Conservation (phyloP, 2,113 vertebrate genomes). For the Osmerus mordax region DNA sequence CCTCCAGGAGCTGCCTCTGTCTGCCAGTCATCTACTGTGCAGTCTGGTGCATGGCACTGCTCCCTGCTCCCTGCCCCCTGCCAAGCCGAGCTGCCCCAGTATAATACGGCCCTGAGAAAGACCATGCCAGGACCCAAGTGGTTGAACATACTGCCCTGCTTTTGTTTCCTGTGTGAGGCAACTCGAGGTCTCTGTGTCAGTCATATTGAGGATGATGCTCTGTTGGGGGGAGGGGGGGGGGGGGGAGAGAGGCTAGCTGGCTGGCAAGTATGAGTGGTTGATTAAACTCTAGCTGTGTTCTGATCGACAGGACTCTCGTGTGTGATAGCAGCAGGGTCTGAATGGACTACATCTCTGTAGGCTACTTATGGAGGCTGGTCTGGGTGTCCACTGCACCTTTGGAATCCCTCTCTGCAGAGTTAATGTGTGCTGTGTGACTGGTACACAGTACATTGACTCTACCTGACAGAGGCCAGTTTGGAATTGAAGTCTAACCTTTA, state of each 20-base stretch:
- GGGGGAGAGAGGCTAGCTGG: neutral
- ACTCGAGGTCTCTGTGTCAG: conserved; percentile 41
- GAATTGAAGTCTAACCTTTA: too few relatives aligned
- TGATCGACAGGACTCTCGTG: too few relatives aligned
- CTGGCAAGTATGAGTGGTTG: neutral
- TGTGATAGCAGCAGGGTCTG: too few relatives aligned
- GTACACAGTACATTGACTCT: too few relatives aligned
- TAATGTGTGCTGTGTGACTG: too few relatives aligned
- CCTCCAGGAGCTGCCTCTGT: conserved; percentile 57
- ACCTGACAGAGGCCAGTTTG: too few relatives aligned
- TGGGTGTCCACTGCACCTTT: too few relatives aligned
- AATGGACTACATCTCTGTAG: too few relatives aligned
- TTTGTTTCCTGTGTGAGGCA: conserved; percentile 41
- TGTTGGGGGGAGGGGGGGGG: neutral
- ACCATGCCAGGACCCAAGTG: conserved; percentile 38
- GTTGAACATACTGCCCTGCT: conserved; percentile 39
- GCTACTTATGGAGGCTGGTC: too few relatives aligned
- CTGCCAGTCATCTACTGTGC: conserved; percentile 55
- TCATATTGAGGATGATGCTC: conserved; percentile 19
- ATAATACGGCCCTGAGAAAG: conserved; percentile 11
- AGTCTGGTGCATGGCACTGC: conserved; percentile 73
- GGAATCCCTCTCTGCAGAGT: too few relatives aligned
- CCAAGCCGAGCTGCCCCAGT: too few relatives aligned
- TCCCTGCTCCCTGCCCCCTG: conserved; percentile 30
- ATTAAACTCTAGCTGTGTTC: neutral